phyloP scores from a whole-genome alignment of 2,113 vertebrate genomes.

The Proteles cristata region DNA sequence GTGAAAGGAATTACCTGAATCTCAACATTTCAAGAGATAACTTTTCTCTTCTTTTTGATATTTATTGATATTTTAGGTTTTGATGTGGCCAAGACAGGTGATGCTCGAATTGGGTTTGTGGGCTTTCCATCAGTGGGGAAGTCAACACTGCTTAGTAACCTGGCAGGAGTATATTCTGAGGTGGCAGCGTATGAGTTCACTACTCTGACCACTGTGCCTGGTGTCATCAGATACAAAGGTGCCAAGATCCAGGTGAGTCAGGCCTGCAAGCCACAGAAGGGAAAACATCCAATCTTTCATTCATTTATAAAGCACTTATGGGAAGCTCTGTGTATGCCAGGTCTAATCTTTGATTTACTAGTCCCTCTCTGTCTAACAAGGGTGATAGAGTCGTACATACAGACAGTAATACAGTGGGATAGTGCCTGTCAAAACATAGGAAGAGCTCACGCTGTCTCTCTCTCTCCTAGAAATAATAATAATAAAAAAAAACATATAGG shows the following conservation, averaged over 20 bases:
- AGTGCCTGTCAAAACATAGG: not conserved
- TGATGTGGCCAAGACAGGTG: slow-evolving; percentile 98
- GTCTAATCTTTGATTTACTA: not conserved
- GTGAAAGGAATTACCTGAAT: not conserved
- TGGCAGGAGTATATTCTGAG: slow-evolving; percentile 98
- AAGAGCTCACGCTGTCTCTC: too few relatives aligned
- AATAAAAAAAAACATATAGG: not conserved
- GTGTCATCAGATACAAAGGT: slow-evolving; percentile 98
- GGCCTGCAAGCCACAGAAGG: not conserved
- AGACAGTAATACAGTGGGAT: not conserved
- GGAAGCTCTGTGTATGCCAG: not conserved
- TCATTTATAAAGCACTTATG: not conserved
- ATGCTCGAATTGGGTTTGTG: slow-evolving; percentile 98
- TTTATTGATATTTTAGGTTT: slow-evolving; percentile 89
- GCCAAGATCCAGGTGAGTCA: slow-evolving; percentile 96
- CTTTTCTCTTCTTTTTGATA: not conserved
- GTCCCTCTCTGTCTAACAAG: not conserved
- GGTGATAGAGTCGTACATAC: not conserved
- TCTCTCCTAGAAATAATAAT: too few relatives aligned
- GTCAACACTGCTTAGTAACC: slow-evolving; percentile 97
- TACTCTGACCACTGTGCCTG: slow-evolving; percentile 97
- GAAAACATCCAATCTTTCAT: not conserved
- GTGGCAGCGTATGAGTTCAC: slow-evolving; percentile 99
- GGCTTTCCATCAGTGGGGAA: slow-evolving; percentile 99
- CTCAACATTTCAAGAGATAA: not conserved